These are phyloP conservation scores for Littorina saxatilis DNA, from an alignment of 1,140 invertebrate genomes.

Conservation along the genomic window DNA sequence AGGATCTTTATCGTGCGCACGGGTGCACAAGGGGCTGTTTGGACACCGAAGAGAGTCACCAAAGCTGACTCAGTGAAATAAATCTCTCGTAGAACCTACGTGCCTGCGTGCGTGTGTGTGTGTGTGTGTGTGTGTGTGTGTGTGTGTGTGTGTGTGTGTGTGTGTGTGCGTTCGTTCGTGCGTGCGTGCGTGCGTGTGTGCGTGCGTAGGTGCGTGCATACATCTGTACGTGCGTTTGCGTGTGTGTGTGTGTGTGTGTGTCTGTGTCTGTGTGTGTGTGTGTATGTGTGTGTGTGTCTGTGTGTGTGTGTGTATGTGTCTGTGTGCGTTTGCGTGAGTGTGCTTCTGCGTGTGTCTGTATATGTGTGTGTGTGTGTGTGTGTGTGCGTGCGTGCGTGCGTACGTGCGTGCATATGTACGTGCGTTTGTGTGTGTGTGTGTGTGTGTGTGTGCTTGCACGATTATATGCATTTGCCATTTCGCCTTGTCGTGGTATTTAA, in stretches of 20 bases:
- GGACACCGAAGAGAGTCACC: no score
- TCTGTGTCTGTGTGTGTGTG: background rate
- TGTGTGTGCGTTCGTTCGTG: no score
- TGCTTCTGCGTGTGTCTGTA: conserved; percentile 1
- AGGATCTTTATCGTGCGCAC: no score
- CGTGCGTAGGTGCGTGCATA: conserved; percentile 1
- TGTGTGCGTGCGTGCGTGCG: background rate
- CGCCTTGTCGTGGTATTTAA: no score
- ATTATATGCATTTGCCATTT: no score
- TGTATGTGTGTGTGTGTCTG: background rate
- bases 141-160: no score
- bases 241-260: background rate
- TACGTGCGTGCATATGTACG: background rate
- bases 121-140: no score
- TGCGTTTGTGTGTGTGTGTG: background rate
- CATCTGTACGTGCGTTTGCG: background rate
- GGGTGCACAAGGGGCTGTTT: no score
- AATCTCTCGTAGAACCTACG: no score
- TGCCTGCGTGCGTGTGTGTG: no score
- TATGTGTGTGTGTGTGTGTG: conserved; percentile 6
- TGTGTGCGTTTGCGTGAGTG: background rate
- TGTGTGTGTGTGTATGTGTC: background rate
- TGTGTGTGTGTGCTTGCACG: background rate
- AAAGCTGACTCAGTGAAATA: no score
- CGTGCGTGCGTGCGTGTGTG: background rate